Conservation (phyloP, 1,140 invertebrate species). For the Mamestra configurata region DNA sequence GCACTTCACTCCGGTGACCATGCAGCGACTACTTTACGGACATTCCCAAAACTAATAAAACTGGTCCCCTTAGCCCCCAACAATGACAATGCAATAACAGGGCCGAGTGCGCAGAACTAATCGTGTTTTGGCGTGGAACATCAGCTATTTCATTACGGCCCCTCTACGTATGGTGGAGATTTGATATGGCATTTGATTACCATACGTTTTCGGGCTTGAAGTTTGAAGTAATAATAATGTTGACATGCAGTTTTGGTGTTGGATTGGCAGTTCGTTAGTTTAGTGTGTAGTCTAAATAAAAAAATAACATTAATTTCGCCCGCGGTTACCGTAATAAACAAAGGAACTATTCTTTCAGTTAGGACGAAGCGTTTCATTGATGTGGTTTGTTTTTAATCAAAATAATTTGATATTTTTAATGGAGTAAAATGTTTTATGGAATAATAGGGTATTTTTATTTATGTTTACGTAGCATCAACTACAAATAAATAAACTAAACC, state of each 20-base stretch:
- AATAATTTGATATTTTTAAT: too few relatives aligned
- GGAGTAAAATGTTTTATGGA: too few relatives aligned
- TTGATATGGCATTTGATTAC: constrained; percentile 42
- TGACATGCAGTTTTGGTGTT: constrained; percentile 23
- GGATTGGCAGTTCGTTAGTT: background rate
- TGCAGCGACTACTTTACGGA: background rate
- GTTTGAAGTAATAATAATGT: constrained; percentile 13
- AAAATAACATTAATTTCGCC: too few relatives aligned
- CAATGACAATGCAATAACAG: constrained; percentile 47
- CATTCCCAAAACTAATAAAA: constrained; percentile 36
- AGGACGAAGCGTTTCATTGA: too few relatives aligned
- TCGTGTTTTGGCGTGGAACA: constrained; percentile 60
- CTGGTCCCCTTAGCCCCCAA: constrained; percentile 7
- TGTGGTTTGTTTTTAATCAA: too few relatives aligned
- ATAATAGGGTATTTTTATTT: too few relatives aligned
- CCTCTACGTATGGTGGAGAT: background rate
- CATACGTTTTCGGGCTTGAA: constrained; percentile 37
- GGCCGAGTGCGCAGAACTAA: constrained; percentile 65
- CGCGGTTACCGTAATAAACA: too few relatives aligned
- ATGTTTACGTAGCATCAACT: too few relatives aligned
- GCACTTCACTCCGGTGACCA: constrained; percentile 2
- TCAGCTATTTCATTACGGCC: constrained; percentile 64
- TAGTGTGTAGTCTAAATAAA: too few relatives aligned
- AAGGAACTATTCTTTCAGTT: too few relatives aligned
- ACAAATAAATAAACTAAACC: too few relatives aligned